phyloP scores from a whole-genome alignment of 2,797 vertebrate genomes.

The Melanogrammus aeglefinus region DNA sequence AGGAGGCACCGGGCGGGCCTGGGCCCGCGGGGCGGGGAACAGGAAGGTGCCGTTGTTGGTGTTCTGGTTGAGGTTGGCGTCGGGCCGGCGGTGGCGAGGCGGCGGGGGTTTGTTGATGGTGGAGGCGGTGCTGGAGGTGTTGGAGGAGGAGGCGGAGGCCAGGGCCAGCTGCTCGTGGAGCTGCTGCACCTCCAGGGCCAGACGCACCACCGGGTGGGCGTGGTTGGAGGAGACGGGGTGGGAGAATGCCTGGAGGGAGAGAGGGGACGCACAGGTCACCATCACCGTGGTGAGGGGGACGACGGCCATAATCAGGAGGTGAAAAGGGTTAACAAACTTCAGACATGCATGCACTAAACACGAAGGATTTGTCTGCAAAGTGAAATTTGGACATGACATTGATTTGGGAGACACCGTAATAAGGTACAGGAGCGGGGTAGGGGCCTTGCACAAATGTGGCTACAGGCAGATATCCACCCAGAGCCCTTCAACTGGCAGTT shows the following conservation, averaged over 20 bases:
- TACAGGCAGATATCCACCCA: background rate
- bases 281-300: background rate
- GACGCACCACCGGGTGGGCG: conserved; percentile 72
- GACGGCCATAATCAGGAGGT: background rate
- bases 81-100: conserved; percentile 36
- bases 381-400: no score
- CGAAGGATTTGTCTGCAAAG: background rate
- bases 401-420: background rate
- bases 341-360: background rate
- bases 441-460: background rate
- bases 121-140: conserved; percentile 21
- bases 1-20: conserved; percentile 31
- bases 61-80: conserved; percentile 76
- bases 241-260: conserved; percentile 65
- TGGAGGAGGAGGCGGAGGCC: conserved; percentile 26
- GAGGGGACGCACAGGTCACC: background rate
- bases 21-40: conserved; percentile 60
- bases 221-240: conserved; percentile 70
- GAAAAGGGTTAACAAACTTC: background rate
- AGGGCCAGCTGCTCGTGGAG: conserved; percentile 67
- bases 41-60: conserved; percentile 77
- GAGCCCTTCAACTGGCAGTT: background rate
- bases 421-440: background rate
- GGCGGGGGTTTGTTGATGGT: conserved; percentile 34
- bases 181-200: conserved; percentile 75